A percentile compares a stretch with the other conserved stretches of the same genome.
These are phyloP conservation scores for Diadegma fenestrale DNA, from an alignment of 2,888 invertebrate species.

Conservation along the genomic window DNA sequence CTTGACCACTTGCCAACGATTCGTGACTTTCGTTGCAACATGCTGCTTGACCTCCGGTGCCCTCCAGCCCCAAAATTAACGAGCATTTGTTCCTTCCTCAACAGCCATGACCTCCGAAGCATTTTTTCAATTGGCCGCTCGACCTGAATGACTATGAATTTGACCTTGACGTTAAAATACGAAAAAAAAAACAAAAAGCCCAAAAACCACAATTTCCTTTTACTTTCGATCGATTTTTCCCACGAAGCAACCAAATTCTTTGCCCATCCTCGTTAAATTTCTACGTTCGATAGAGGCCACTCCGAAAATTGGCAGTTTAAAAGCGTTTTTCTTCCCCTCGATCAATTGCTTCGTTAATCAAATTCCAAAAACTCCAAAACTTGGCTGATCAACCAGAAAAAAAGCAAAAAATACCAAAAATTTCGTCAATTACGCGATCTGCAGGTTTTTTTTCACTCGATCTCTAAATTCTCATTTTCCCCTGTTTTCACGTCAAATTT, in stretches of 20 bases:
- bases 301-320: slow-evolving; percentile 80
- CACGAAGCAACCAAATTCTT: not conserved
- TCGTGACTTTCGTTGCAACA: slow-evolving; percentile 1
- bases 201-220: not conserved
- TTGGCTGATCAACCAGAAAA: not conserved
- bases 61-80: not conserved
- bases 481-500: slow-evolving; percentile 1
- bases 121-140: not conserved
- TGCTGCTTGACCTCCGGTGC: slow-evolving; percentile 2
- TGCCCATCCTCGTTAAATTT: slow-evolving; percentile 17
- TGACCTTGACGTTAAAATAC: not conserved
- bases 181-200: not conserved
- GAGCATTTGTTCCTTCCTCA: not conserved
- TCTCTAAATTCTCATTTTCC: not conserved
- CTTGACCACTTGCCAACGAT: slow-evolving; percentile 15
- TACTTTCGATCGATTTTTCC: slow-evolving; percentile 6
- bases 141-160: not conserved
- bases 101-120: slow-evolving; percentile 4
- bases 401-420: not conserved
- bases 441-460: not conserved
- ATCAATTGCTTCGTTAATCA: slow-evolving; percentile 19
- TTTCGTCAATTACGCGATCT: not conserved
- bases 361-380: slow-evolving; percentile 40
- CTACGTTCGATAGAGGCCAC: slow-evolving; percentile 71
- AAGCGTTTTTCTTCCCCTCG: slow-evolving; percentile 64